Evolutionary conservation across 1,140 invertebrate genomes (phyloP).

Genomic region (Neodiprion pinetum): DNA sequence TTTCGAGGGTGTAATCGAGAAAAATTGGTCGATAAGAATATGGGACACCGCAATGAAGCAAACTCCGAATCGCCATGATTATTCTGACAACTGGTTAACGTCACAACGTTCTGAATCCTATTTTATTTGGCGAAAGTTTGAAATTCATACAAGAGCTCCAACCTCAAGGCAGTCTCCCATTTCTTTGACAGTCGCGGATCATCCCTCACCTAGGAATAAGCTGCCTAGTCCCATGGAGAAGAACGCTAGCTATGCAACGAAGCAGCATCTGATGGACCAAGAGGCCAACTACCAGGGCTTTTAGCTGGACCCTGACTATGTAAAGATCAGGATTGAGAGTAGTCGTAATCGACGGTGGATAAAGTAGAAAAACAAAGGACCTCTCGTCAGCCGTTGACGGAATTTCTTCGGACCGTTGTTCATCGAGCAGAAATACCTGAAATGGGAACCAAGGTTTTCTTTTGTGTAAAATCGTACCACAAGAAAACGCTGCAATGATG

Average conservation of each 20-base stretch:
- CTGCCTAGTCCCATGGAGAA: constrained; percentile 72
- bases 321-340: constrained; percentile 81
- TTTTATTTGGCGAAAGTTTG: too few relatives aligned
- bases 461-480: neutral
- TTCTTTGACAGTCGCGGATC: constrained; percentile 34
- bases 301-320: constrained; percentile 82
- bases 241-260: constrained; percentile 85
- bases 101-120: too few relatives aligned
- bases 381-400: constrained; percentile 69
- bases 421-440: constrained; percentile 74
- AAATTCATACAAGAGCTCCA: too few relatives aligned
- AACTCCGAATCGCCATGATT: too few relatives aligned
- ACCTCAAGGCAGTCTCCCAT: constrained; percentile 20
- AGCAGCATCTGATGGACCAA: constrained; percentile 90
- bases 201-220: constrained; percentile 62
- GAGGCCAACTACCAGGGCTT: constrained; percentile 85
- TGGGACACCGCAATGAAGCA: too few relatives aligned
- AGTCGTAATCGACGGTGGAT: constrained; percentile 77
- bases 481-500: neutral
- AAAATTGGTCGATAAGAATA: too few relatives aligned
- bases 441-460: constrained; percentile 14
- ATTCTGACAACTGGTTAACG: too few relatives aligned
- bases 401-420: constrained; percentile 61
- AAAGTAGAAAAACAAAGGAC: constrained; percentile 90
- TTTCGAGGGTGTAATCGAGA: too few relatives aligned